Evolutionary conservation across 1,140 invertebrate species (phyloP), one percentile per base, ranked within the genome.

Genomic region (Heliconius hermathena): DNA sequence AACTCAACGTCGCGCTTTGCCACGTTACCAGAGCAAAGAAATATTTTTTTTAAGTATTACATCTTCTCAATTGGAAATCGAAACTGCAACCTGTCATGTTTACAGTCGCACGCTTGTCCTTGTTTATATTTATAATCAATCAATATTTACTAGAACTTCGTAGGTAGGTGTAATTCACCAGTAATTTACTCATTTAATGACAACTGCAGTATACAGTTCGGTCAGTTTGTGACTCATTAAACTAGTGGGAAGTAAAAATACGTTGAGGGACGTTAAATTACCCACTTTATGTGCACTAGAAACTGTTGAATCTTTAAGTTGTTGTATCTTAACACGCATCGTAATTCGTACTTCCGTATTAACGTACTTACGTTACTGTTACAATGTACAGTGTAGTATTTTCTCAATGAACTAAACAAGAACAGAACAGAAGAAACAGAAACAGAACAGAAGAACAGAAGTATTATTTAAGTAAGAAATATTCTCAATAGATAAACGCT

Each of bases 221-320:
- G 60, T 66, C 60, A 66, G 60, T 66, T 66, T 66, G 60, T 66
- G 60, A 66, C 60, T 66, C 60, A 66, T 66, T 66, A 66, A 66
- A 66, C 60, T 66, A n/a, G 60, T 11, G 11, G 60, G 22, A 66
- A 66, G 60, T 66, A 66, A 66, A 66, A 66, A 66, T 66, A 66
- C 60, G 60, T 13, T 5, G n/a, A 29, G 22, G 11, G 22, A 66
- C 60, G 60, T 66, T 29, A 66, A 66, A 66, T 66, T 26, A 66
- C 22, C 3, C 60, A 66, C 26, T 66, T 66, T 66, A 66, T 66
- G 60, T 66, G 60, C 60, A 26, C 60, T 66, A 9, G 60, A 29
- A 29, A 22, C 60, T 66, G 60, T 66, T 66, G 60, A 66, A 66
- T 66, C 60, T 66, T 66, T 66, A 66, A 66, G 60, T 66, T 66